phyloP scores from a whole-genome alignment of 2,113 vertebrate genomes.

The Orientallactaga bullata region DNA sequence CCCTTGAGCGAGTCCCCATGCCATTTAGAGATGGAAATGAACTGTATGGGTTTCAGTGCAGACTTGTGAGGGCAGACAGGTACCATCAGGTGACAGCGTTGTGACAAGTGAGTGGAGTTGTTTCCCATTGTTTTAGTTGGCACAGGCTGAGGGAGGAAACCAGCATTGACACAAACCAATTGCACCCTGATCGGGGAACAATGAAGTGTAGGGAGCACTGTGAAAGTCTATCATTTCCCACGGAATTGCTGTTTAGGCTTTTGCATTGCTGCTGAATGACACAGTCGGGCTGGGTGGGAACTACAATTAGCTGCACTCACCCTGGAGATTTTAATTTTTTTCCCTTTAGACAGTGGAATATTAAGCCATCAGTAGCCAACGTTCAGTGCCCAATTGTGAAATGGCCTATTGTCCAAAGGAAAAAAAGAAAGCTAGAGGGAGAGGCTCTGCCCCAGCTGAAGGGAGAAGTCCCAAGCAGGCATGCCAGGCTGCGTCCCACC shows the following conservation, averaged over 20 bases:
- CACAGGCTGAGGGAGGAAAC: slow-evolving; percentile 11
- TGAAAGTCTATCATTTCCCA: slow-evolving; percentile 56
- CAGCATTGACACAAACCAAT: slow-evolving; percentile 18
- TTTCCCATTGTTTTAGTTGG: background rate
- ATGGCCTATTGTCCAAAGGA: background rate
- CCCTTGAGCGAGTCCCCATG: accelerated
- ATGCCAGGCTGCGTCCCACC: background rate
- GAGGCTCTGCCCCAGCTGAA: background rate
- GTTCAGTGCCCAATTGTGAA: background rate
- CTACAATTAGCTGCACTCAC: slow-evolving; percentile 26
- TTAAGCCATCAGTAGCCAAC: background rate
- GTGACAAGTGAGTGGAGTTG: background rate
- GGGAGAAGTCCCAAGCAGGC: background rate
- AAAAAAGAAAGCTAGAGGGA: background rate
- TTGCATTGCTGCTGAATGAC: slow-evolving; percentile 17
- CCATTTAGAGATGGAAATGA: background rate
- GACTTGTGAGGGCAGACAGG: background rate
- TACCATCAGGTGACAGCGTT: background rate
- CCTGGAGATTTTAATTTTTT: background rate
- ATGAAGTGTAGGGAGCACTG: slow-evolving; percentile 15
- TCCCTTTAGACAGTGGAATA: background rate
- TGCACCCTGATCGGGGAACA: slow-evolving; percentile 15
- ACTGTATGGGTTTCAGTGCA: background rate
- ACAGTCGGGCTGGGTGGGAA: background rate
- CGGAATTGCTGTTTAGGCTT: background rate